A percentile compares a stretch with the other conserved stretches of the same genome.
Evolutionary conservation across 2,113 vertebrate species (phyloP).

Genomic region (Lampris incognitus): DNA sequence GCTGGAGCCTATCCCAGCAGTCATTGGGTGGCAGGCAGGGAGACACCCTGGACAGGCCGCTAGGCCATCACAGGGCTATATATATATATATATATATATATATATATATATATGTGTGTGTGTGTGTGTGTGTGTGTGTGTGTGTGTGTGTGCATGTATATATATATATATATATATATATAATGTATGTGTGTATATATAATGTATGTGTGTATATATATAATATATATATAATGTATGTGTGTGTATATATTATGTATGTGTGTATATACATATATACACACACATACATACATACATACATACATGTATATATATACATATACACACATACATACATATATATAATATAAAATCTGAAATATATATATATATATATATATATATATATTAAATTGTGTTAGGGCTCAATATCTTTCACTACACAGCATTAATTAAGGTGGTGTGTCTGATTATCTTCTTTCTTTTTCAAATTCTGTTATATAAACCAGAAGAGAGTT

Average conservation of each 20-base stretch:
- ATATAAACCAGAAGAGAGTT: slow-evolving; percentile 83
- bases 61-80: too few species aligned
- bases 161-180: too few species aligned
- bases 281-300: slow-evolving; percentile 44
- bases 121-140: too few species aligned
- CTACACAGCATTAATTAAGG: slow-evolving; percentile 79
- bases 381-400: slow-evolving; percentile 76
- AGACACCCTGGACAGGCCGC: too few species aligned
- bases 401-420: slow-evolving; percentile 72
- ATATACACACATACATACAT: background rate
- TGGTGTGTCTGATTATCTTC: slow-evolving; percentile 66
- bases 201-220: too few species aligned
- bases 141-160: too few species aligned
- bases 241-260: too few species aligned
- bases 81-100: too few species aligned
- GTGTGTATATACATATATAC: slow-evolving; percentile 6
- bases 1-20: too few species aligned
- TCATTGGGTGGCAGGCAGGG: too few species aligned
- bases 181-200: too few species aligned
- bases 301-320: slow-evolving; percentile 11
- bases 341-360: slow-evolving; percentile 72
- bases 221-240: background rate
- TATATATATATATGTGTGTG: too few species aligned
- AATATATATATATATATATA: slow-evolving; percentile 69
- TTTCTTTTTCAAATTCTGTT: slow-evolving; percentile 59